These are phyloP conservation scores for Axis porcinus DNA, from an alignment of 2,113 vertebrate species.

Conservation along the genomic window DNA sequence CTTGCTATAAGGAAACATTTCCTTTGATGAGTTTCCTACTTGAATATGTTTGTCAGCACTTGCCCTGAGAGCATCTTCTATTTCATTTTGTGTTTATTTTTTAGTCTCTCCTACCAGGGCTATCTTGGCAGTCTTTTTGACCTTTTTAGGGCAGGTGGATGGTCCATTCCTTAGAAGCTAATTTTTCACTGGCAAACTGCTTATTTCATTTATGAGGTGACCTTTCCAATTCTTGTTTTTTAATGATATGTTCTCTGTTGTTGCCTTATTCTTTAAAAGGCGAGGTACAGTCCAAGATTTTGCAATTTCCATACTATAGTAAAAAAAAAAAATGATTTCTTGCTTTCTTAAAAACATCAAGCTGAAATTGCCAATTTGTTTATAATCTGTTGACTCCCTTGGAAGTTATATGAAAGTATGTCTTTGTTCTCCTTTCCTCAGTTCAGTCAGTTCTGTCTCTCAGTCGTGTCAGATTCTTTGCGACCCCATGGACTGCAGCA, in stretches of 20 bases:
- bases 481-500: neutral
- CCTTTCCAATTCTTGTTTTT: conserved; percentile 54
- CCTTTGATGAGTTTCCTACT: neutral
- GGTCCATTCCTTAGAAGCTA: conserved; percentile 21
- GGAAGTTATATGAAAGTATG: conserved; percentile 10
- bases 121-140: conserved; percentile 29
- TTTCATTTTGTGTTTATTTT: conserved; percentile 41
- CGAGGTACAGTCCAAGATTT: conserved; percentile 7
- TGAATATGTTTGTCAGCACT: conserved; percentile 18
- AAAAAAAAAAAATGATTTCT: neutral
- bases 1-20: neutral
- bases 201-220: conserved; percentile 57
- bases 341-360: conserved; percentile 1
- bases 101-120: neutral
- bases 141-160: conserved; percentile 23
- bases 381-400: conserved; percentile 28
- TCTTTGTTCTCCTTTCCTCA: neutral
- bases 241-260: neutral
- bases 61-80: neutral
- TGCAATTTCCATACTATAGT: neutral
- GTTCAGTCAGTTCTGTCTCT: neutral
- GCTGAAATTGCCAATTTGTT: neutral
- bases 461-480: neutral
- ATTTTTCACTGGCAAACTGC: conserved; percentile 40
- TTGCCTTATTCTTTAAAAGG: conserved; percentile 41